A percentile compares a stretch with the other conserved stretches of the same genome.
These are phyloP conservation scores for Gobius niger DNA, from an alignment of 2,113 vertebrate species.

Conservation along the genomic window DNA sequence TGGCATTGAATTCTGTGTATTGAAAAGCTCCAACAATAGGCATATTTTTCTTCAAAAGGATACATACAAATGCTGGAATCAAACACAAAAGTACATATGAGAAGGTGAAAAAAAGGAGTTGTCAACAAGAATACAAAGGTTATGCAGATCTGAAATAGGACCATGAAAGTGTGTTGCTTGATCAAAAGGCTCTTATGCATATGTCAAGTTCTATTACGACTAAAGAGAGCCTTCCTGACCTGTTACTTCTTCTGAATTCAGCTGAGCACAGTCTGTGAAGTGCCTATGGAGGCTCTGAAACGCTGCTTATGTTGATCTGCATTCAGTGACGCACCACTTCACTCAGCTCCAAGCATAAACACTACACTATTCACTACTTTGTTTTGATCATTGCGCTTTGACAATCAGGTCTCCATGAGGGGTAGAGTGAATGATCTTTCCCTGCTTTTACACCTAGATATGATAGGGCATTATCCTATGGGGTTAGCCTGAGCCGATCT, in stretches of 20 bases:
- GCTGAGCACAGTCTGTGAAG: constrained; percentile 21
- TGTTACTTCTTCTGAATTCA: not conserved
- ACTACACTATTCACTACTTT: constrained; percentile 25
- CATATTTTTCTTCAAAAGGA: not conserved
- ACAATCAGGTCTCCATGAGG: constrained; percentile 35
- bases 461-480: constrained; percentile 37
- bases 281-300: constrained; percentile 31
- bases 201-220: constrained; percentile 35
- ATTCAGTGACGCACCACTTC: constrained; percentile 34
- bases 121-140: constrained; percentile 4
- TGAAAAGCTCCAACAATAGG: not conserved
- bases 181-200: constrained; percentile 31
- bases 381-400: constrained; percentile 44
- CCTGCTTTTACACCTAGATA: constrained; percentile 50
- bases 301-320: constrained; percentile 47
- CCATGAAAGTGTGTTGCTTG: constrained; percentile 31
- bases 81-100: constrained; percentile 14
- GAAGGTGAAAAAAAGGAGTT: not conserved
- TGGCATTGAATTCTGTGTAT: not conserved
- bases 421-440: constrained; percentile 15
- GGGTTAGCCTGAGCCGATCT: constrained; percentile 36
- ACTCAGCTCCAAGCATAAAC: constrained; percentile 30
- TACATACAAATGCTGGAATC: not conserved
- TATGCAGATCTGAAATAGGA: constrained; percentile 12
- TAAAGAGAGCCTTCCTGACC: not conserved